Evolutionary conservation across 2,113 vertebrate genomes (phyloP).

Genomic region (Eulemur rufifrons): DNA sequence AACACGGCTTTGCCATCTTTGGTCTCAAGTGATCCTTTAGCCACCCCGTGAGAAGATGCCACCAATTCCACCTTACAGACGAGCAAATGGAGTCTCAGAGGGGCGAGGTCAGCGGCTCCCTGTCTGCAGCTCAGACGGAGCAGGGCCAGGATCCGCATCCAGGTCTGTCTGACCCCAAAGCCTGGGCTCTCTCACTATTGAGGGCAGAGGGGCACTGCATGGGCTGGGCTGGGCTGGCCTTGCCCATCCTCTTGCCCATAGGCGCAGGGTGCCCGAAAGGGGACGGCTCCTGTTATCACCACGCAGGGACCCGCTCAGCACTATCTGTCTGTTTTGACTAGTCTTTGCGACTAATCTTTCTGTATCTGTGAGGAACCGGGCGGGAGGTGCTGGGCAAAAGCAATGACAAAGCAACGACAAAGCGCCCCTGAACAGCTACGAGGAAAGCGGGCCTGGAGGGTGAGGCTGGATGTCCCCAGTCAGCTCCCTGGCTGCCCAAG

Average conservation of each 20-base stretch:
- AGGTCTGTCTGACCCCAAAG: neutral
- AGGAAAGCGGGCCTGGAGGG: neutral
- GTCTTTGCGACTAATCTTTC: neutral
- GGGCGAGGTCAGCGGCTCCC: neutral
- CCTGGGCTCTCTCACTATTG: neutral
- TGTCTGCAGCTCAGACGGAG: fast-evolving
- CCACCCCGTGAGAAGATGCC: neutral
- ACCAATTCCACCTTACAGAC: neutral
- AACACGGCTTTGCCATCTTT: neutral
- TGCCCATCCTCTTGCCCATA: neutral
- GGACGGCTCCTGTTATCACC: neutral
- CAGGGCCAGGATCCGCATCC: neutral
- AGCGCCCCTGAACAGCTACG: neutral
- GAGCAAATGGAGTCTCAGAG: neutral
- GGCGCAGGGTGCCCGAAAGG: neutral
- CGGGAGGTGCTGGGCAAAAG: neutral
- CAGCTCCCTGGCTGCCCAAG: fast-evolving
- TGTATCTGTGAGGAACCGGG: neutral
- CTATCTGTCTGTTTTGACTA: neutral
- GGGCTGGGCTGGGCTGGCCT: neutral
- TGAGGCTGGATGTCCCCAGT: fast-evolving
- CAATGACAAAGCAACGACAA: neutral
- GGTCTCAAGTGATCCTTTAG: fast-evolving
- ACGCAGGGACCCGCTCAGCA: fast-evolving
- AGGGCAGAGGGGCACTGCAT: neutral